These are phyloP conservation scores for Philaethria dido DNA, from an alignment of 2,888 invertebrate species.

Conservation along the genomic window DNA sequence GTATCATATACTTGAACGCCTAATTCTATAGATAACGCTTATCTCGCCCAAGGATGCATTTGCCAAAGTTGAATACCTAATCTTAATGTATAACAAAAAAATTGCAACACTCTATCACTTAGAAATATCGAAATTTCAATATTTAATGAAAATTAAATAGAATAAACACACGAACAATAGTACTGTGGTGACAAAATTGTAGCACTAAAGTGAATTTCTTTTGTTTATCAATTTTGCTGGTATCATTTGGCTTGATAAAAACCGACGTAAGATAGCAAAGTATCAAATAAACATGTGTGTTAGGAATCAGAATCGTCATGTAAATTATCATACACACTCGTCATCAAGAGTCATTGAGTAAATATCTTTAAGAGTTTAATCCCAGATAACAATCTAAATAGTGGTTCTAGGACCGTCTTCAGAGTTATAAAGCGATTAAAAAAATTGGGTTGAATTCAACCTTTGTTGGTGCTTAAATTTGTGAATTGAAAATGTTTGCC, in stretches of 20 bases:
- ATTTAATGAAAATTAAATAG: background rate
- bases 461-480: conserved; percentile 7
- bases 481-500: background rate
- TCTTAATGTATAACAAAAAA: conserved; percentile 33
- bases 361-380: conserved; percentile 18
- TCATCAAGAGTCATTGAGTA: conserved; percentile 1
- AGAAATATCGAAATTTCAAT: background rate
- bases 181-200: conserved; percentile 39
- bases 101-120: conserved; percentile 27
- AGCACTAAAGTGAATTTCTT: conserved; percentile 58
- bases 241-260: conserved; percentile 47
- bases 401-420: background rate
- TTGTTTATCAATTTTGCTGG: conserved; percentile 50
- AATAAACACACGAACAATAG: conserved; percentile 8
- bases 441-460: background rate
- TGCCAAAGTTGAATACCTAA: conserved; percentile 26
- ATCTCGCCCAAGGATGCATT: conserved; percentile 40
- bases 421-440: background rate
- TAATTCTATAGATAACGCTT: conserved; percentile 41
- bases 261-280: conserved; percentile 38
- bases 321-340: conserved; percentile 7
- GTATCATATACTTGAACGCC: conserved; percentile 29
- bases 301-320: background rate
- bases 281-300: conserved; percentile 28
- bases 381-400: background rate